Evolutionary conservation across 1,140 invertebrate genomes (phyloP), one percentile per base, ranked within the genome.

Genomic region (Plectrocnemia conspersa): DNA sequence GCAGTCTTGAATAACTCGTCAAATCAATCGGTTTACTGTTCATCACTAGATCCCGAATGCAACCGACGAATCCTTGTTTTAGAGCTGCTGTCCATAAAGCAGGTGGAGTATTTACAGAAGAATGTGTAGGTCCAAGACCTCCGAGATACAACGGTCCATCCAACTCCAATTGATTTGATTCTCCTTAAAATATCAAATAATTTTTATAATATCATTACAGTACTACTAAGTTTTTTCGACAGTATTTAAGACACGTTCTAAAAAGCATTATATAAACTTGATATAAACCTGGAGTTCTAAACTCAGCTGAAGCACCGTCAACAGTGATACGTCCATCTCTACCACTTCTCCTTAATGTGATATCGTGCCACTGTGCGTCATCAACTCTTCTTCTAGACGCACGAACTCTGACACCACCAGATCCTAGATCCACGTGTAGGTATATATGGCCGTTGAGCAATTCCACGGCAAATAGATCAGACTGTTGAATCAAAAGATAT

Each of bases 1-100:
- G 93, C 61, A 92, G 85, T 56, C 88, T 77, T 6, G 93, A 92
- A 68, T 86, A 92, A 21, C 83, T 83, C 10, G 91, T 89, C 49
- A 99, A 83, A 70, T 98, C 94, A 47, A 96, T 81, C 11, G 89
- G 83, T 60, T 91, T 85, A n/a, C 89, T 90, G 73, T 97, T 95
- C 64, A 98, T 79, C 58, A 91, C 82, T 59, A 98, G 77, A 70
- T 98, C 94, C 64, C 93, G 82, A 65, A 99, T 81, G 69, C 96
- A 98, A 2, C 96, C 97, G 1, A 97, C 91, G 66, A 90, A 98
- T 10, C 96, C 96, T 64, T 91, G 84, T 46, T 87, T 80, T 18
- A 97, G 71, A 4, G 88, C 84, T 0, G 87, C 92, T 3, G 91
- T 89, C 94, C 95, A 98, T 27, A 98, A 70, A 22, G 89, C 88